A percentile compares a stretch with the other conserved stretches of the same genome.
Conservation (phyloP, 2,888 invertebrate genomes). For the Elysia crispata region DNA sequence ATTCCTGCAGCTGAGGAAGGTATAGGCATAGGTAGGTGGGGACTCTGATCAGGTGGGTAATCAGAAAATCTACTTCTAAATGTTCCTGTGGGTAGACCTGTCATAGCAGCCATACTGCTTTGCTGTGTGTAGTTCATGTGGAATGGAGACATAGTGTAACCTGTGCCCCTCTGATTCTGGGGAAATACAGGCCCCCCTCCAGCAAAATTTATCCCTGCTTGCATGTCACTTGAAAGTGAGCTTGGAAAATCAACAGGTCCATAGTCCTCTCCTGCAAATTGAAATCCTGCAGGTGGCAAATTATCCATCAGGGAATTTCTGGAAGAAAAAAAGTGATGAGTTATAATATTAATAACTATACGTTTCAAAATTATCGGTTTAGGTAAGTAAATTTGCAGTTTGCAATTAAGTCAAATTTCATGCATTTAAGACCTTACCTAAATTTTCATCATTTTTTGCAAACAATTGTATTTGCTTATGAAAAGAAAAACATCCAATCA, state of each 20-base stretch:
- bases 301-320: constrained; percentile 40
- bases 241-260: constrained; percentile 49
- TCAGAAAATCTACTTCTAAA: constrained; percentile 44
- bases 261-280: constrained; percentile 51
- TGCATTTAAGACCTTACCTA: not conserved
- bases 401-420: not conserved
- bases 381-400: not conserved
- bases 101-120: constrained; percentile 34
- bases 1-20: constrained; percentile 46
- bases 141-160: constrained; percentile 46
- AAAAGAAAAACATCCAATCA: too few relatives aligned
- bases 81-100: constrained; percentile 38
- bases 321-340: too few relatives aligned
- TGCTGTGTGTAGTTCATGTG: constrained; percentile 49
- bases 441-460: too few relatives aligned
- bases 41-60: constrained; percentile 42
- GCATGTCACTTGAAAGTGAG: constrained; percentile 43
- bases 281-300: constrained; percentile 45
- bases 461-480: too few relatives aligned
- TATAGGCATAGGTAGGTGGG: constrained; percentile 46
- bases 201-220: constrained; percentile 42
- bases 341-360: not conserved
- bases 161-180: constrained; percentile 43
- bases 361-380: not conserved
- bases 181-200: constrained; percentile 47